Percentiles rank a stretch among this genome's conserved stretches.
Evolutionary conservation across 2,113 vertebrate species (phyloP).

Genomic region (Amia ocellicauda): DNA sequence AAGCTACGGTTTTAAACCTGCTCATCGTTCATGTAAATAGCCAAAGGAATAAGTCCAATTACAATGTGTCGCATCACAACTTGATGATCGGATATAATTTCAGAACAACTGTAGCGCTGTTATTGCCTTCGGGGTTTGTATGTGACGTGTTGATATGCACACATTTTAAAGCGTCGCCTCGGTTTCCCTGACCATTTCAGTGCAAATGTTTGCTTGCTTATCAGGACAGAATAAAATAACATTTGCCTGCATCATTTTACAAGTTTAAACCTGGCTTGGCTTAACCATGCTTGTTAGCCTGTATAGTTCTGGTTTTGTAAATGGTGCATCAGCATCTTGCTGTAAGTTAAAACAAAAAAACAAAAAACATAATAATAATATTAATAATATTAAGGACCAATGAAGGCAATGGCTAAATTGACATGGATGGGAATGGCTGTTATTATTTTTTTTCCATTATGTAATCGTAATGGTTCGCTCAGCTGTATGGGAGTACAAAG

Average conservation of each 20-base stretch:
- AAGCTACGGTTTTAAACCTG: slow-evolving; percentile 75
- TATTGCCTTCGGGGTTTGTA: slow-evolving; percentile 29
- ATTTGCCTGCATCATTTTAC: slow-evolving; percentile 31
- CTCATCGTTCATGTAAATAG: slow-evolving; percentile 58
- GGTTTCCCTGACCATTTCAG: slow-evolving; percentile 26
- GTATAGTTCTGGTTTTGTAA: slow-evolving; percentile 31
- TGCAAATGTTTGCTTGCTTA: slow-evolving; percentile 28
- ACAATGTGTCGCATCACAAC: slow-evolving; percentile 38
- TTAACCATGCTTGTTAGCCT: slow-evolving; percentile 33
- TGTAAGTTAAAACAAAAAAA: slow-evolving; percentile 28
- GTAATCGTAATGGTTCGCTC: slow-evolving; percentile 49
- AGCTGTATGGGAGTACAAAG: slow-evolving; percentile 45
- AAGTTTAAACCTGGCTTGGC: slow-evolving; percentile 19
- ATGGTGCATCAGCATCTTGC: slow-evolving; percentile 35
- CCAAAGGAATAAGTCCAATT: slow-evolving; percentile 54
- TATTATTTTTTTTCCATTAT: slow-evolving; percentile 44
- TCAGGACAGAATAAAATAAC: slow-evolving; percentile 28
- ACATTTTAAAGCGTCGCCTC: slow-evolving; percentile 27
- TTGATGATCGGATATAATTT: slow-evolving; percentile 37
- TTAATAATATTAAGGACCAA: slow-evolving; percentile 11
- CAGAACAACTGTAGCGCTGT: slow-evolving; percentile 41
- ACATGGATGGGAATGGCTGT: slow-evolving; percentile 43
- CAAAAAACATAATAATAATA: background rate
- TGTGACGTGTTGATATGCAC: slow-evolving; percentile 31
- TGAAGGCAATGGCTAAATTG: slow-evolving; percentile 39